Conservation (phyloP, 2,888 invertebrate species). For the Ferrisia virgata region DNA sequence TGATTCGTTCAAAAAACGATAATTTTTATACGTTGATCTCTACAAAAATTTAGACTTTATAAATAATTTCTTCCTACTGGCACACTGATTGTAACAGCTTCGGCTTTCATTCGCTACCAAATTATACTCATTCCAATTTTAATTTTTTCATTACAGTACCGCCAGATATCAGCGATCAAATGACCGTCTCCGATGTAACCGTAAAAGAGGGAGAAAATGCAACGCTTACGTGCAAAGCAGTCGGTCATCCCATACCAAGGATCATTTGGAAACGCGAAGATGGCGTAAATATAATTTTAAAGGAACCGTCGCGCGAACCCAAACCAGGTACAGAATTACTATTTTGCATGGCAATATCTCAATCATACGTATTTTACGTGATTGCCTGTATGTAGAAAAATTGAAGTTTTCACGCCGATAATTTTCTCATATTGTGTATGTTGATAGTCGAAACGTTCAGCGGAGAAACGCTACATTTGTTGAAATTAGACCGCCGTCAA, state of each 20-base stretch:
- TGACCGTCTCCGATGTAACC: conserved; percentile 72
- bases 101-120: too few relatives aligned
- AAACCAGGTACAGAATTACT: background rate
- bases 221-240: conserved; percentile 69
- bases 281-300: conserved; percentile 51
- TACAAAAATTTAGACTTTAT: too few relatives aligned
- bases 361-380: too few relatives aligned
- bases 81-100: too few relatives aligned
- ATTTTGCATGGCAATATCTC: background rate
- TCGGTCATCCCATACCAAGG: conserved; percentile 68
- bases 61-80: too few relatives aligned
- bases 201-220: conserved; percentile 72
- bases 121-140: too few relatives aligned
- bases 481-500: conserved; percentile 80
- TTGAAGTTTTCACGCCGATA: background rate
- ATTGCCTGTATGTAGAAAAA: too few relatives aligned
- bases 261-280: conserved; percentile 65
- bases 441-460: conserved; percentile 54
- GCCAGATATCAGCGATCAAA: conserved; percentile 73
- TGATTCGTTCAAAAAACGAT: too few relatives aligned
- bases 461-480: conserved; percentile 70
- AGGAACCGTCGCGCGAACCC: conserved; percentile 27
- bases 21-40: too few relatives aligned
- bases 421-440: background rate
- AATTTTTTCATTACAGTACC: conserved; percentile 60